phyloP scores from a whole-genome alignment of 1,140 invertebrate genomes.

The Drosophila ironensis region DNA sequence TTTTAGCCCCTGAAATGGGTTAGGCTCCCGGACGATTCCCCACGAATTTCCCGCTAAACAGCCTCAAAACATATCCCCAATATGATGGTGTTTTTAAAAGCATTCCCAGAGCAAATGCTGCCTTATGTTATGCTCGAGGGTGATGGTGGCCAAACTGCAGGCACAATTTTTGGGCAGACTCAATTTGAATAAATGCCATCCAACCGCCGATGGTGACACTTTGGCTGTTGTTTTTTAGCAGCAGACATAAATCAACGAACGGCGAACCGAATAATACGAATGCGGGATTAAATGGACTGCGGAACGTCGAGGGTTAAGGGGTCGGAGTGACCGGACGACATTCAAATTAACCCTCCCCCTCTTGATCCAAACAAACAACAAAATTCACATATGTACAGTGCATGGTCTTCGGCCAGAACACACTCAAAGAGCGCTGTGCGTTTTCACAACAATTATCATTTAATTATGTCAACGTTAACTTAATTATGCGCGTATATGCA shows the following conservation, averaged over 20 bases:
- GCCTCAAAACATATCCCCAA: too few species aligned
- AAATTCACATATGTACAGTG: neutral
- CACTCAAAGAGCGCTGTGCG: neutral
- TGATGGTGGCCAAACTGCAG: neutral
- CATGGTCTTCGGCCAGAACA: too few species aligned
- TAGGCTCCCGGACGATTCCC: too few species aligned
- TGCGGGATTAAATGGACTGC: constrained; percentile 70
- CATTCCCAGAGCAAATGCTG: too few species aligned
- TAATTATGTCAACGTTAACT: constrained; percentile 81
- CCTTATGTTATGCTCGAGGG: too few species aligned
- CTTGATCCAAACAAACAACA: constrained; percentile 27
- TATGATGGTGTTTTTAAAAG: too few species aligned
- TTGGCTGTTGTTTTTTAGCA: constrained; percentile 53
- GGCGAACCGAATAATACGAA: constrained; percentile 46
- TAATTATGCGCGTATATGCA: constrained; percentile 76
- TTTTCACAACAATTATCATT: constrained; percentile 72
- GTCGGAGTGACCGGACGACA: constrained; percentile 53
- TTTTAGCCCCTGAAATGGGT: too few species aligned
- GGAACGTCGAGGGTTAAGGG: constrained; percentile 17
- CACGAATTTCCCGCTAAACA: too few species aligned
- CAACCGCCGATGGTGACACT: constrained; percentile 40
- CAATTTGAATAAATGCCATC: constrained; percentile 74
- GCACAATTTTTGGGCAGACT: constrained; percentile 12
- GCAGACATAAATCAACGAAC: constrained; percentile 75
- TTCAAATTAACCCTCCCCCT: constrained; percentile 66